These are phyloP conservation scores for Zootermopsis nevadensis DNA, from an alignment of 2,888 invertebrate genomes.

Conservation along the genomic window DNA sequence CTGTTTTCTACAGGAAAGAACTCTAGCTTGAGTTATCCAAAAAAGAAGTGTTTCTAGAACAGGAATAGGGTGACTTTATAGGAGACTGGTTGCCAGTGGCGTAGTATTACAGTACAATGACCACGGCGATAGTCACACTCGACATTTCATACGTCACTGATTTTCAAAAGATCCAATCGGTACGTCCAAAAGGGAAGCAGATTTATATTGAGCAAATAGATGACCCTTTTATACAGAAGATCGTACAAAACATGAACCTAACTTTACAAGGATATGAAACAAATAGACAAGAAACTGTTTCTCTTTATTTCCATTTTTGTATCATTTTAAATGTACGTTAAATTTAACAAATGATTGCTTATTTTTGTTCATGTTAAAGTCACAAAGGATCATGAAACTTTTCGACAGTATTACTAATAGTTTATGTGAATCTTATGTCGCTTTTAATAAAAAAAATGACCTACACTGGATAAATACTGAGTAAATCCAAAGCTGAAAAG, in stretches of 20 bases:
- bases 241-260: background rate
- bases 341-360: too few relatives aligned
- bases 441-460: background rate
- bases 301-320: background rate
- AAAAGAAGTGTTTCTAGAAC: background rate
- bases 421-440: background rate
- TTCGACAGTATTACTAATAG: too few relatives aligned
- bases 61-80: background rate
- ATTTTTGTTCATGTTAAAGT: too few relatives aligned
- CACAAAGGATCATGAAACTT: too few relatives aligned
- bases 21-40: background rate
- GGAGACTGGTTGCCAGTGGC: background rate
- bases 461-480: background rate
- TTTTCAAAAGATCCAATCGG: constrained; percentile 9
- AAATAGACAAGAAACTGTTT: background rate
- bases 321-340: too few relatives aligned
- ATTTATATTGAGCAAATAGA: background rate
- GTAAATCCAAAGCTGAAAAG: background rate
- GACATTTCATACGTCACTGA: background rate
- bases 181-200: background rate
- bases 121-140: background rate
- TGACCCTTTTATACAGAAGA: background rate
- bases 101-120: background rate
- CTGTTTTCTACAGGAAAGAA: background rate
- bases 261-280: background rate